A percentile compares a stretch with the other conserved stretches of the same genome.
phyloP scores from a whole-genome alignment of 2,113 vertebrate species.

The Nymphicus hollandicus region DNA sequence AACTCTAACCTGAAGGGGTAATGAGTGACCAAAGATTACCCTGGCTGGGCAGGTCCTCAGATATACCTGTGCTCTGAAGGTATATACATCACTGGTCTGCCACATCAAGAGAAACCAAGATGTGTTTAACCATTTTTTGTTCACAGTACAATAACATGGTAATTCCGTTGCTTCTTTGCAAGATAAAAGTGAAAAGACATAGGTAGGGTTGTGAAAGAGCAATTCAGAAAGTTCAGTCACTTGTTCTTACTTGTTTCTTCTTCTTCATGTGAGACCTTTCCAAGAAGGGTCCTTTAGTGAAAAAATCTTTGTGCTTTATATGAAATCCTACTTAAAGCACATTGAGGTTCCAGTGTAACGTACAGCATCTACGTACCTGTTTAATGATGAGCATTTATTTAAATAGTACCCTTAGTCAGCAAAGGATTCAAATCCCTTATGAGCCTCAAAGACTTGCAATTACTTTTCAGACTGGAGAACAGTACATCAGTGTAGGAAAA shows the following conservation, averaged over 20 bases:
- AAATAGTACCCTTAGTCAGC: constrained; percentile 12
- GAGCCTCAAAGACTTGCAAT: not conserved
- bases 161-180: not conserved
- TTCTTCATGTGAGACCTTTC: not conserved
- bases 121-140: not conserved
- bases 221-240: not conserved
- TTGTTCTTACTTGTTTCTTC: not conserved
- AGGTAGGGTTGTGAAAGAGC: not conserved
- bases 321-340: not conserved
- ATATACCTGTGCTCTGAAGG: not conserved
- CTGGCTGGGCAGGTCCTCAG: not conserved
- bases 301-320: not conserved
- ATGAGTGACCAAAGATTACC: not conserved
- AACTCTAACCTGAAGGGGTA: not conserved
- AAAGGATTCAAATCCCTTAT: constrained; percentile 24
- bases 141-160: not conserved
- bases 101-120: not conserved
- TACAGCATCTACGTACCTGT: not conserved
- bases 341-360: not conserved
- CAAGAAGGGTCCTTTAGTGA: not conserved
- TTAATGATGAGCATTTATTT: constrained; percentile 4
- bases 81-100: not conserved
- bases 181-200: not conserved
- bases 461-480: not conserved
- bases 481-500: not conserved